Conservation (phyloP, 1,140 invertebrate species). For the Xylocopa sonorina region DNA sequence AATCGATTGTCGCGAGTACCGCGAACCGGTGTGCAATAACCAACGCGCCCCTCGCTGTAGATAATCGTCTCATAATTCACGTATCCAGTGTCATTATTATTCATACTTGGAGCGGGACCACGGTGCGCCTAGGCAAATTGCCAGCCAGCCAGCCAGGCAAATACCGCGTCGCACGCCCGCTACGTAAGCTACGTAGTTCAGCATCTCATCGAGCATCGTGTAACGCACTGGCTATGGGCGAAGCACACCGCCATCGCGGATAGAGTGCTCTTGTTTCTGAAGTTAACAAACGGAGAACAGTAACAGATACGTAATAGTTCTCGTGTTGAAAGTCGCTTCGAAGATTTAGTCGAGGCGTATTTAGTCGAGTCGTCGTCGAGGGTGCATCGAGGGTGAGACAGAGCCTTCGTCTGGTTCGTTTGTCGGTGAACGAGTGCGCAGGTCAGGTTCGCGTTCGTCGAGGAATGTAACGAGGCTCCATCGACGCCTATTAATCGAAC, state of each 20-base stretch:
- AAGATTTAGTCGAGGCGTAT: too few species aligned
- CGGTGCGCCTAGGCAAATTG: conserved; percentile 63
- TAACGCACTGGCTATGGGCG: conserved; percentile 43
- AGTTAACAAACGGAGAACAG: too few species aligned
- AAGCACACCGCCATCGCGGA: conserved; percentile 20
- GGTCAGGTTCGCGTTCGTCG: too few species aligned
- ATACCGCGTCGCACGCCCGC: conserved; percentile 39
- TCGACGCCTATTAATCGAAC: background rate
- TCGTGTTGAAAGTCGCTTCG: background rate
- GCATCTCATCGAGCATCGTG: conserved; percentile 56
- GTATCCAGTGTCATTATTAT: conserved; percentile 66
- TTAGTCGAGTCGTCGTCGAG: too few species aligned
- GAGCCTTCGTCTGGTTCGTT: too few species aligned
- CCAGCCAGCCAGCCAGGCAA: conserved; percentile 52
- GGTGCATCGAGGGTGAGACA: too few species aligned
- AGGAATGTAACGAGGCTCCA: background rate
- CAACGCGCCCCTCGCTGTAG: conserved; percentile 39
- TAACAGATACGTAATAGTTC: too few species aligned
- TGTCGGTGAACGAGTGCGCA: too few species aligned
- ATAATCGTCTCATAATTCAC: conserved; percentile 69
- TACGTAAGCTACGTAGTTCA: conserved; percentile 48
- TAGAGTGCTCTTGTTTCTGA: conserved; percentile 57
- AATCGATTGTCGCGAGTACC: conserved; percentile 52
- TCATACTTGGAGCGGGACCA: conserved; percentile 62
- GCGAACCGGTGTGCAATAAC: conserved; percentile 53